These are phyloP conservation scores for Hyla sarda DNA, from an alignment of 2,113 vertebrate genomes.

Conservation along the genomic window DNA sequence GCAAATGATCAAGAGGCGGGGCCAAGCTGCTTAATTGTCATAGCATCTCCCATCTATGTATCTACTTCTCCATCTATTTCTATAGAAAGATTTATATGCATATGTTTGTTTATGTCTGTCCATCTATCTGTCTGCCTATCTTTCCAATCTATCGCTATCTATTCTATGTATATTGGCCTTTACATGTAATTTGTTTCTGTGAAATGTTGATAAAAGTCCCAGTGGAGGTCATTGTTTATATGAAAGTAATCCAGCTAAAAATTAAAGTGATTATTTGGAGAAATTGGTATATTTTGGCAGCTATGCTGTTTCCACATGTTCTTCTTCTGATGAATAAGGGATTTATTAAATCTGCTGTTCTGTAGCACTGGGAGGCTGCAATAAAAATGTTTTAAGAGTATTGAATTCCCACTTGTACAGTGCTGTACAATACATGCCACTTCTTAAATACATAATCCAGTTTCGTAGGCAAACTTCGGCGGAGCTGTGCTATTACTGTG, in stretches of 20 bases:
- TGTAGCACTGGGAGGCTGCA: background rate
- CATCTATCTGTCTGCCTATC: background rate
- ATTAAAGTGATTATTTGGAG: slow-evolving; percentile 6
- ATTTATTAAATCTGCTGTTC: background rate
- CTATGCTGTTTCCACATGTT: background rate
- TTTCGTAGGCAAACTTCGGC: background rate
- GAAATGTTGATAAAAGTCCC: background rate
- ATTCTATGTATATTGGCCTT: background rate
- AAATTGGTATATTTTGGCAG: slow-evolving; percentile 21
- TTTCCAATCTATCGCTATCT: background rate
- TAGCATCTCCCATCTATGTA: background rate
- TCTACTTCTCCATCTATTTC: background rate
- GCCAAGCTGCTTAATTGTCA: too few relatives aligned
- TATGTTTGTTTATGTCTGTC: background rate
- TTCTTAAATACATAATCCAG: slow-evolving; percentile 3
- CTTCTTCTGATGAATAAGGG: background rate
- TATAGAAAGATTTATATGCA: background rate
- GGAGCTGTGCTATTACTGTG: background rate
- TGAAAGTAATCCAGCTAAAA: background rate
- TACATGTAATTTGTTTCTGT: background rate
- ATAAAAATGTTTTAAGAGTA: slow-evolving; percentile 20
- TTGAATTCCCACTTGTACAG: slow-evolving; percentile 2
- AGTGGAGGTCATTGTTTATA: background rate
- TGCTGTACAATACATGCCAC: background rate
- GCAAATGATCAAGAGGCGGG: too few relatives aligned